phyloP scores from a whole-genome alignment of 2,797 vertebrate genomes.

The Chaetophractus vellerosus region DNA sequence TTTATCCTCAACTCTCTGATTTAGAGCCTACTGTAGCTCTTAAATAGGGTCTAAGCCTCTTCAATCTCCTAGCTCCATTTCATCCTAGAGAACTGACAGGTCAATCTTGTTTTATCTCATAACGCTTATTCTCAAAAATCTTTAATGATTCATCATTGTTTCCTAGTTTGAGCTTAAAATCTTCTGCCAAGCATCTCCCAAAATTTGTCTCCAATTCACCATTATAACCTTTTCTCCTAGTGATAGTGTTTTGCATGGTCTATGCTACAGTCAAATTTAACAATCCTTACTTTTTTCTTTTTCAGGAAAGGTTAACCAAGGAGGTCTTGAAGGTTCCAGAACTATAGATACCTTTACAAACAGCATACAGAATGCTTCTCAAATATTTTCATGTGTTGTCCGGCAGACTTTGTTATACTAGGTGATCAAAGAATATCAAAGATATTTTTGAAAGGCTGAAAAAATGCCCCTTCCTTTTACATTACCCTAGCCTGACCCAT shows the following conservation, averaged over 20 bases:
- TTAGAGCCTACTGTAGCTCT: not conserved
- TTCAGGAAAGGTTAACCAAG: conserved; percentile 19
- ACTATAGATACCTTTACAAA: not conserved
- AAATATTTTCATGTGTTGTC: not conserved
- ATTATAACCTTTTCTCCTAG: not conserved
- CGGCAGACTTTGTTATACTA: not conserved
- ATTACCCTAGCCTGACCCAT: not conserved
- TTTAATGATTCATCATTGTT: not conserved
- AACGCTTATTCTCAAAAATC: not conserved
- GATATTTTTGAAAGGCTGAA: not conserved
- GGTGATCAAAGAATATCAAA: not conserved
- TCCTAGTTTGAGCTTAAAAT: not conserved
- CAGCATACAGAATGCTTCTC: not conserved
- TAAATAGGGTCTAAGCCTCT: not conserved
- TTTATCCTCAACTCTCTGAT: not conserved
- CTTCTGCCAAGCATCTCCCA: not conserved
- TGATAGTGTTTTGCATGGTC: not conserved
- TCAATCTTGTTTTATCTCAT: conserved; percentile 14
- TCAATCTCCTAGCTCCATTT: not conserved
- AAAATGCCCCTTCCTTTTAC: not conserved
- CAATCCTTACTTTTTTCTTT: not conserved
- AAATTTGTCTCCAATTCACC: not conserved
- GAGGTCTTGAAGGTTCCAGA: not conserved
- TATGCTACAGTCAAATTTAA: not conserved
- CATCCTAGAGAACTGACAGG: not conserved